phyloP scores from a whole-genome alignment of 2,888 invertebrate species.

The Rhagonycha fulva region DNA sequence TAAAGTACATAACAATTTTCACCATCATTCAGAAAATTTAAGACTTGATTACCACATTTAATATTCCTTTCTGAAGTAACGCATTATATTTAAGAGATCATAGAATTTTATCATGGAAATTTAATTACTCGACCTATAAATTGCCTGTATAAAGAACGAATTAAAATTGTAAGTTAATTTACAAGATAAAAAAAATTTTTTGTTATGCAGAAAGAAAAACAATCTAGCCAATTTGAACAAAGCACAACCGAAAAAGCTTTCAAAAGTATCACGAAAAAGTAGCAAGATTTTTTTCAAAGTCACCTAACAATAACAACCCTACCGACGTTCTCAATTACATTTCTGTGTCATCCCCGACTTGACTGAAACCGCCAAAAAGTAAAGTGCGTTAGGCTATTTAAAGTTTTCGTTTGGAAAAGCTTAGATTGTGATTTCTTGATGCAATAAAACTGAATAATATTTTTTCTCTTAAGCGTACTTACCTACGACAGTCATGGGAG shows the following conservation, averaged over 20 bases:
- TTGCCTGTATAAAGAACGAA: not conserved
- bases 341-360: constrained; percentile 9
- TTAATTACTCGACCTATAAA: not conserved
- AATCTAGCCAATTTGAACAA: not conserved
- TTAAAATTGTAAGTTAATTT: not conserved
- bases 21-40: not conserved
- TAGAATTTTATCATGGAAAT: not conserved
- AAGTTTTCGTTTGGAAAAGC: constrained; percentile 14
- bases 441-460: constrained; percentile 19
- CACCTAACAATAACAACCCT: constrained; percentile 12
- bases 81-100: not conserved
- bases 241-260: constrained; percentile 3
- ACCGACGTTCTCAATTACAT: constrained; percentile 9
- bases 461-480: constrained; percentile 44
- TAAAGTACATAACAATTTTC: not conserved
- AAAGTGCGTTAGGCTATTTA: constrained; percentile 18
- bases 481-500: constrained; percentile 72
- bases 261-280: constrained; percentile 6
- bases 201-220: not conserved
- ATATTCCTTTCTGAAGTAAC: not conserved
- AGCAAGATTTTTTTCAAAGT: constrained; percentile 14
- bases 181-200: not conserved
- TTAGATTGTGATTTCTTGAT: constrained; percentile 9
- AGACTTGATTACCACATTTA: not conserved
- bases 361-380: constrained; percentile 4